Base-by-base conservation (phyloP, 2,888 invertebrate species). In the Salpingus planirostris region DNA sequence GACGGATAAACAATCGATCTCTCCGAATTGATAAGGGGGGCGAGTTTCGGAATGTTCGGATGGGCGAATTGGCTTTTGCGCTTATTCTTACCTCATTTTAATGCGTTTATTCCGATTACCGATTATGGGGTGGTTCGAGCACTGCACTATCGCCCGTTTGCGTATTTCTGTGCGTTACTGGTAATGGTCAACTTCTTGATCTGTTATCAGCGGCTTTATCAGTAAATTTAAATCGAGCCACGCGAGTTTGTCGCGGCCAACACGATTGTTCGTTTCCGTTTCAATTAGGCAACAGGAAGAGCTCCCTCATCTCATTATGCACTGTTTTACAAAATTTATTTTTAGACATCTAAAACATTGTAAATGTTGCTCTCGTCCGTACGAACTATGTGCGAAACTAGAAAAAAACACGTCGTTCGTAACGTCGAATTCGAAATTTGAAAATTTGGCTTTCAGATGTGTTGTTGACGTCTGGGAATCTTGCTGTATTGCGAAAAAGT, bases 251-350 rank as follows among this genome's bases (percentile, higher is more conserved):
- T 56, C 59, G 56, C 57, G 53, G 53, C 55, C 57, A 50, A 50
- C 57, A 56, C 63, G 61, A 65, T 65, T 65, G 64, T 59, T 57
- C 58, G 62, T 58, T 64, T 65, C 65, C 65, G 64, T 62, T 64
- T 64, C 63, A 64, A 64, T 64, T 64, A 62, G 56, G 51, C 54
- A 52, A 61, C 62, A 64, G 64, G 64, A 64, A 64, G 62, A 62
- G 61, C 61, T 62, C 64, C 64, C 62, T 64, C 62, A 64, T 62
- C 62, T 64, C 64, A 64, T 64, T 62, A 64, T 64, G 64, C 62
- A 60, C 54, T 60, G 62, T 62, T 64, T 62, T 62, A 62, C 62
- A 57, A 62, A 62, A 58, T 62, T 62, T 63, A 64, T 64, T 62
- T 62, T 62, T 64, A 64, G 61, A 60, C 43, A 35, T 31, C 31